Percentiles rank a stretch among this genome's conserved stretches.
These are phyloP conservation scores for Cheilinus undulatus DNA, from an alignment of 2,113 vertebrate genomes.

Conservation along the genomic window DNA sequence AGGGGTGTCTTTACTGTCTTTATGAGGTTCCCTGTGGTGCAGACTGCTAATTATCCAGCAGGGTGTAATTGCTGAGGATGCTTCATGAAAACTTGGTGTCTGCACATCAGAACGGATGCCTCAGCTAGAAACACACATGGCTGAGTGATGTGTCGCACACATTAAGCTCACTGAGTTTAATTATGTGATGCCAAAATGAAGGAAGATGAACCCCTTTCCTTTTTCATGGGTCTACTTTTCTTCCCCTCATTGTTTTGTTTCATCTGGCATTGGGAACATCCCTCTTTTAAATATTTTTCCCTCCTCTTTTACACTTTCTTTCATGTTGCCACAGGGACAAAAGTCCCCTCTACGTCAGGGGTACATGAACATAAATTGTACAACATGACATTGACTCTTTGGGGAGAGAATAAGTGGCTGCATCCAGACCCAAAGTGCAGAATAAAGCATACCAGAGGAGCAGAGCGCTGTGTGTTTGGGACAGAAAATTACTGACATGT, in stretches of 20 bases:
- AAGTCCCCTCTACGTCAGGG: slow-evolving; percentile 21
- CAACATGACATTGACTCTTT: slow-evolving; percentile 53
- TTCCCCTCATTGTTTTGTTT: slow-evolving; percentile 5
- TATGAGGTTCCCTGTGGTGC: slow-evolving; percentile 58
- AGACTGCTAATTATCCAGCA: slow-evolving; percentile 64
- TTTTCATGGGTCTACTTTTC: slow-evolving; percentile 4
- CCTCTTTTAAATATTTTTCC: background rate
- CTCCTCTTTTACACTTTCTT: slow-evolving; percentile 5
- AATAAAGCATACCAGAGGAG: slow-evolving; percentile 60
- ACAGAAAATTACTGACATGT: slow-evolving; percentile 71
- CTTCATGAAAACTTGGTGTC: slow-evolving; percentile 51
- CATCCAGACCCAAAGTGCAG: slow-evolving; percentile 27
- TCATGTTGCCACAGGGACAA: slow-evolving; percentile 19
- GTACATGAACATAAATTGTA: slow-evolving; percentile 54
- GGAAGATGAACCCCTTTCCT: background rate
- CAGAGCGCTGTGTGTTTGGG: slow-evolving; percentile 47
- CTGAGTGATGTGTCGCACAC: slow-evolving; percentile 18
- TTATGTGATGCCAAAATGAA: slow-evolving; percentile 19
- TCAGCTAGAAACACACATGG: slow-evolving; percentile 40
- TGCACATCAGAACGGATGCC: slow-evolving; percentile 60
- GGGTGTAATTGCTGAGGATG: slow-evolving; percentile 72
- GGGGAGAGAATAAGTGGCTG: slow-evolving; percentile 16
- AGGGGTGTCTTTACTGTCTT: slow-evolving; percentile 54
- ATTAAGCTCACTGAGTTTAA: slow-evolving; percentile 12
- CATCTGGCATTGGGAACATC: background rate